Conservation (phyloP, 2,888 invertebrate genomes). For the Polietes domitor region DNA sequence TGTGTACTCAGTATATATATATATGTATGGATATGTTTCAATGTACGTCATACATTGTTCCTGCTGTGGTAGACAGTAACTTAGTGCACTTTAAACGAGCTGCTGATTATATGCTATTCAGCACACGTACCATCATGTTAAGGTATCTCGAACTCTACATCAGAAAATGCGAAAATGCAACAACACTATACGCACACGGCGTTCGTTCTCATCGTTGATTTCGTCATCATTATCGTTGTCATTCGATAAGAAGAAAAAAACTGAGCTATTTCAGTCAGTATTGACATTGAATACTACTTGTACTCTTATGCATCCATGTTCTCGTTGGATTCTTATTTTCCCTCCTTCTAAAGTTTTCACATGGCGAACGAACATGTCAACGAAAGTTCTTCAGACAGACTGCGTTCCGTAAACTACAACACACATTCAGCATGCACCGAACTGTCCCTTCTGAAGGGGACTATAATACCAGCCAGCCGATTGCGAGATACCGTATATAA, state of each 20-base stretch:
- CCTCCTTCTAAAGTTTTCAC: background rate
- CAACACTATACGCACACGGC: slow-evolving; percentile 39
- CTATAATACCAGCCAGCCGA: background rate
- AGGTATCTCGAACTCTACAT: slow-evolving; percentile 50
- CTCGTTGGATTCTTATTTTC: background rate
- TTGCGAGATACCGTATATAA: background rate
- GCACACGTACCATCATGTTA: slow-evolving; percentile 51
- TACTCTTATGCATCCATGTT: slow-evolving; percentile 22
- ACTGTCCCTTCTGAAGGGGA: background rate
- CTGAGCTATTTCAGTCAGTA: slow-evolving; percentile 51
- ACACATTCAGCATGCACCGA: background rate
- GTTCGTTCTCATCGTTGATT: slow-evolving; percentile 53
- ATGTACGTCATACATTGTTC: background rate
- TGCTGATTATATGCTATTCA: slow-evolving; percentile 51
- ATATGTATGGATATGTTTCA: background rate
- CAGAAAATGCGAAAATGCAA: slow-evolving; percentile 45
- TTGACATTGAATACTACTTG: slow-evolving; percentile 48
- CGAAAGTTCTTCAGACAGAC: slow-evolving; percentile 15
- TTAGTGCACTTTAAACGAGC: slow-evolving; percentile 31
- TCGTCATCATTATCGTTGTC: slow-evolving; percentile 54
- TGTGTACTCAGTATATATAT: background rate
- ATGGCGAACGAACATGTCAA: slow-evolving; percentile 3
- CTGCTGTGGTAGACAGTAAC: background rate
- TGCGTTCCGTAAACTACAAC: background rate
- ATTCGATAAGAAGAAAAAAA: slow-evolving; percentile 35